Conservation (phyloP, 2,113 vertebrate species). For the Aptenodytes patagonicus region DNA sequence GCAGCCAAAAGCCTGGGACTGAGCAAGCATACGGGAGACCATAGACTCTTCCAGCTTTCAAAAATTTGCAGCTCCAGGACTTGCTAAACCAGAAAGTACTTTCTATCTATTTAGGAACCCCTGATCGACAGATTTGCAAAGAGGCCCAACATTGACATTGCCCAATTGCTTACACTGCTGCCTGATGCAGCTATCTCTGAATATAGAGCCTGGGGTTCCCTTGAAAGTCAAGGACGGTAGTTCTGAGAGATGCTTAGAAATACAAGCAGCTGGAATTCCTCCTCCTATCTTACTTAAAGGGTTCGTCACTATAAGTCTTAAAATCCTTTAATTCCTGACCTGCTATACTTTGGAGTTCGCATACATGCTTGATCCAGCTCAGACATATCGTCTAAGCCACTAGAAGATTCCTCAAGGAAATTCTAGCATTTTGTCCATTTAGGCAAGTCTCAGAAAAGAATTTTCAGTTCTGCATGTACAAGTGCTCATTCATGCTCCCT, state of each 20-base stretch:
- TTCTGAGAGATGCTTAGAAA: neutral
- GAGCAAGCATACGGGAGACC: neutral
- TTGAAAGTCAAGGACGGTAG: neutral
- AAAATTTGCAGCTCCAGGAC: neutral
- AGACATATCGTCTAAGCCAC: neutral
- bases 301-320: neutral
- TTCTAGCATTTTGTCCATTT: neutral
- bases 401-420: neutral
- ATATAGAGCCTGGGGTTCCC: neutral
- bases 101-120: neutral
- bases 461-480: neutral
- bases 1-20: neutral
- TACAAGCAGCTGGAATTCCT: neutral
- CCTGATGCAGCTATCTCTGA: rapidly evolving
- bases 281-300: neutral
- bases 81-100: neutral
- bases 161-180: neutral
- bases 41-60: neutral
- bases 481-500: neutral
- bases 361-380: neutral
- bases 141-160: neutral
- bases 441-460: neutral
- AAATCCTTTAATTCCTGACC: neutral
- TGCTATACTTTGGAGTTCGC: neutral
- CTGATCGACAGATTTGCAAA: neutral